Evolutionary conservation across 1,140 invertebrate genomes (phyloP).

Genomic region (Eufriesea mexicana): DNA sequence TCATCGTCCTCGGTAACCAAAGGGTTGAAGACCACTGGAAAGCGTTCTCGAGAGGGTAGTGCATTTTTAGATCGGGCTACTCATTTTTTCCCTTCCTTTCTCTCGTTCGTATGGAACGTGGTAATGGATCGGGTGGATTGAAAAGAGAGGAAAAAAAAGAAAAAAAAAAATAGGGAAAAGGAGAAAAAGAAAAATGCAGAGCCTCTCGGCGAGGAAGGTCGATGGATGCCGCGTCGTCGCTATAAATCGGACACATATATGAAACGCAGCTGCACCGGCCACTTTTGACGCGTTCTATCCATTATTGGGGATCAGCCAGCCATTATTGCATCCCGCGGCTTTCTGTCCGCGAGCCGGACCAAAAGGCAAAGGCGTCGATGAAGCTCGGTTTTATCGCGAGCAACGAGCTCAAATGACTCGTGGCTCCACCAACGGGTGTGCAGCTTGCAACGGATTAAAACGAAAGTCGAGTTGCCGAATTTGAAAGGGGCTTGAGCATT

Average conservation of each 20-base stretch:
- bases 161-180: not conserved
- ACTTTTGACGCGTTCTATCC: slow-evolving; percentile 36
- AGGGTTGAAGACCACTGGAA: not conserved
- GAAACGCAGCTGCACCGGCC: slow-evolving; percentile 31
- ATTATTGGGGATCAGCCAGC: slow-evolving; percentile 29
- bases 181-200: too few relatives aligned
- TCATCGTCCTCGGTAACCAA: not conserved
- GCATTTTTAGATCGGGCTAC: not conserved
- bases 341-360: not conserved
- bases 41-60: not conserved
- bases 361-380: not conserved
- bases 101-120: not conserved
- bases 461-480: not conserved
- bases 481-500: too few relatives aligned
- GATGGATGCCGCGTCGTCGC: slow-evolving; percentile 5
- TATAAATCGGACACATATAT: slow-evolving; percentile 31
- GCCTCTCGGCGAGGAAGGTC: not conserved
- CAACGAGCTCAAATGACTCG: not conserved
- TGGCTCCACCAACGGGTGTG: not conserved
- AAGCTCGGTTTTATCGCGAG: not conserved
- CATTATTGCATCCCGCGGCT: slow-evolving; percentile 20
- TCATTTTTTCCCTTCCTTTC: not conserved
- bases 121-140: slow-evolving; percentile 21
- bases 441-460: not conserved
- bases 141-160: too few relatives aligned